Base-by-base conservation (phyloP, 2,888 invertebrate species). In the Gasteruption jaculator region DNA sequence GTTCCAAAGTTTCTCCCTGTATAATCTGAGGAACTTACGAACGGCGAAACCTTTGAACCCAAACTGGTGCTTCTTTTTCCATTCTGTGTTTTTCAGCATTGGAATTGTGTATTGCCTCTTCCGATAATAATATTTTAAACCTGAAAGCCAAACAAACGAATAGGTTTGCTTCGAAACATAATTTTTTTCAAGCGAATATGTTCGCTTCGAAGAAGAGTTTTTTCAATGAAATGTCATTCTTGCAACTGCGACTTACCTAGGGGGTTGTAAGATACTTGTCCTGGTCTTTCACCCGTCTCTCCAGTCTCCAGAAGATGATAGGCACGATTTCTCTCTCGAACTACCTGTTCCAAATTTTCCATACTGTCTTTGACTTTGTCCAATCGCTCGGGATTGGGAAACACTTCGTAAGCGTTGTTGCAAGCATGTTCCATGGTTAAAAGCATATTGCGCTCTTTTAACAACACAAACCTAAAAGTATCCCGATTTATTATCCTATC, bases 381-480 rank as follows among this genome's bases (percentile, higher is more conserved):
- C 37, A 93, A 75, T 58, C 96, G 78, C 72, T 97, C 96, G 2
- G 94, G 93, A 72, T 81, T 93, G 2, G 95, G 91, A 68, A 96
- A 90, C 5, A 85, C 51, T 63, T 80, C 74, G 50, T 74, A 71
- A 61, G 82, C 74, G 26, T 79, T 71, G 35, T 83, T 81, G 71
- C 81, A 80, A 67, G 85, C 86, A 48, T 90, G 80, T 72, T 95
- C 91, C 96, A 97, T 95, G 2, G 97, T 96, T 49, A 91, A 72
- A 12, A 99, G 75, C 96, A 97, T 96, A 70, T 99, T 99, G 39
- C 85, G 79, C 73, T 99, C 99, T 74, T 97, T 99, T 38, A 96
- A 72, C 41, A 99, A 74, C 11, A 89, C 78, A 72, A 77, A 88
- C 86, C 86, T 85, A 50, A 14, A 48, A 51, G 41, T 43, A 35